Evolutionary conservation across 2,113 vertebrate genomes (phyloP), one percentile per base, ranked within the genome.

Genomic region (Cyanocitta stelleri): DNA sequence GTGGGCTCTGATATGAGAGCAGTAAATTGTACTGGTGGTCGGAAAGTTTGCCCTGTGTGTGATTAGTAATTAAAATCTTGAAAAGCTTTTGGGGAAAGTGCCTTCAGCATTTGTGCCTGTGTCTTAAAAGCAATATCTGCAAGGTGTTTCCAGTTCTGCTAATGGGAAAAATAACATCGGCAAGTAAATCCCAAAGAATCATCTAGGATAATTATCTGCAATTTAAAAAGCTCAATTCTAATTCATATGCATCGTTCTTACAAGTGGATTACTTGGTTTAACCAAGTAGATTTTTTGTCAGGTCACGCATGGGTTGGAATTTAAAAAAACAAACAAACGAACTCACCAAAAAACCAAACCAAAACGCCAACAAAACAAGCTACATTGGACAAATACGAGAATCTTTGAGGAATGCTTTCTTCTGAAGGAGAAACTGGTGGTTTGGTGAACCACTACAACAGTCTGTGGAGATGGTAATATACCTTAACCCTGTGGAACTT

Each of bases 61-160:
- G 82, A 83, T 89, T 24, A 72, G 32, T 48, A 48, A 83, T 84
- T 48, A 63, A 90, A 80, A 74, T 39, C 54, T 87, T 85, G 63
- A 73, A 73, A 72, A 94, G 59, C 86, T 95, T 89, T 30, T 84
- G 93, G 55, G 62, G 55, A 63, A 91, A 88, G 87, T 95, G 88
- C 85, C 88, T 97, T 96, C 93, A 96, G 63, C 85, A 66, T 87
- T 91, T 88, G 85, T 97, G 92, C 79, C 62, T 95, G 13, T 76
- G 69, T 96, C 85, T 32, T 54, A 81, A 71, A 94, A 95, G 44
- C 21, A 22, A 7, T 71, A 73, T 54, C 78, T 94, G 66, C 62
- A 78, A 89, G 63, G 67, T 83, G 77, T 88, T 93, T 90, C 87
- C 39, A 56, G 49, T 43, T 96, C 71, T 97, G 66, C 77, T 95